Evolutionary conservation across 2,888 invertebrate species (phyloP).

Genomic region (Andricus quercusramuli): DNA sequence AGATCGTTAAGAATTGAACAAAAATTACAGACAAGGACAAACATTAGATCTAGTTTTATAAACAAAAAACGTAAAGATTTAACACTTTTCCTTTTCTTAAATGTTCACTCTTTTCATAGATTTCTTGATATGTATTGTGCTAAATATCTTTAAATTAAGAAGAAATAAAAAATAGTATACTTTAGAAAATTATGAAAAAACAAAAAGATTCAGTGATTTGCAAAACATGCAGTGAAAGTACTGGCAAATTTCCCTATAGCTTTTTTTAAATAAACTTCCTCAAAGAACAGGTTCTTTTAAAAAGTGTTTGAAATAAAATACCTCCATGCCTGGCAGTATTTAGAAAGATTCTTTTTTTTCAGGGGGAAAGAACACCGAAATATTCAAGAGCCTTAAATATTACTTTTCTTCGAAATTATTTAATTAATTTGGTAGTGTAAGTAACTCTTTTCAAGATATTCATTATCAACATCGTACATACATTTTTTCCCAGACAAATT

Average conservation of each 20-base stretch:
- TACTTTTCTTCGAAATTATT: not conserved
- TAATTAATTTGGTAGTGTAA: too few species aligned
- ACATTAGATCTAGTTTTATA: too few species aligned
- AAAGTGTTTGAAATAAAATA: not conserved
- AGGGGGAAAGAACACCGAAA: not conserved
- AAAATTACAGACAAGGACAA: not conserved
- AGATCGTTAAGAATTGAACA: not conserved
- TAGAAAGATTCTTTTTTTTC: not conserved
- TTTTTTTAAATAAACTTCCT: not conserved
- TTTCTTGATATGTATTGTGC: too few species aligned
- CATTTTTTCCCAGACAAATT: too few species aligned
- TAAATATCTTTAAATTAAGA: not conserved
- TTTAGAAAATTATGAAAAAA: too few species aligned
- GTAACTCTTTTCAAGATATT: not conserved
- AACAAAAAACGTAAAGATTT: too few species aligned
- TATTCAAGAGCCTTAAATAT: not conserved
- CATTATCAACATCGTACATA: too few species aligned
- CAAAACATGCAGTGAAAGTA: too few species aligned
- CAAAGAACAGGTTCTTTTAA: not conserved
- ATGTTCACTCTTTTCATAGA: too few species aligned
- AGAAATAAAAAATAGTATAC: not conserved
- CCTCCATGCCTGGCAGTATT: slow-evolving; percentile 11
- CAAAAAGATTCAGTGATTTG: too few species aligned
- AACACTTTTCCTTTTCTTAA: too few species aligned
- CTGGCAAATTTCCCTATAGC: too few species aligned